Base-by-base conservation (phyloP, 2,888 invertebrate species). In the Drosophila anomelani region DNA sequence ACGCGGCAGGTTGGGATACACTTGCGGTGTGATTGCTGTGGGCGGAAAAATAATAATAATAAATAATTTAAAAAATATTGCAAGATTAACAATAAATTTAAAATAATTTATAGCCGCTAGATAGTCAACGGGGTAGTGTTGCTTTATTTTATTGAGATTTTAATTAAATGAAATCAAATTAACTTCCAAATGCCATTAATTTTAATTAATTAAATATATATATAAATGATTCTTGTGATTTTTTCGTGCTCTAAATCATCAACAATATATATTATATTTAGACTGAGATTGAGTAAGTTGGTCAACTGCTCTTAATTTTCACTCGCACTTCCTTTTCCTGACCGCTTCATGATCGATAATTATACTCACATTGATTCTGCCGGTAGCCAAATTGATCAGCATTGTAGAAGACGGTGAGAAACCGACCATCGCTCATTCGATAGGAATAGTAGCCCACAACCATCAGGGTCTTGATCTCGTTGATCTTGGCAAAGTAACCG, bases 361-460 rank as follows among this genome's bases (percentile, higher is more conserved):
- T n/a, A 10, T 64, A 84, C 91, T 91, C 60, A 92, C 91, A 87
- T 75, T 91, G 91, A 78, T 90, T 91, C 64, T 91, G 92, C 0
- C 91, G 78, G 36, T 91, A 92, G 43, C 91, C 91, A 76, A 85
- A 81, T 51, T 89, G 91, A 79, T 92, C 91, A 34, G 92, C 91
- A 74, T 91, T 92, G 41, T 92, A 92, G 81, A 92, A 92, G 6
- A 92, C 92, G 0, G 91, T 92, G 9, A 91, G 64, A 41, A 85
- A 92, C 2, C 90, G 81, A 0, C 79, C 83, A 63, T 90, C 88
- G 32, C 89, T 80, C 85, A 90, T 84, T 9, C 90, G 88, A 59
- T 92, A 91, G 4, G 91, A 87, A 44, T 92, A 92, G 54, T 91
- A 92, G 8, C 91, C 91, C 2, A 91, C 90, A 0, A 92, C 91